Evolutionary conservation across 2,113 vertebrate genomes (phyloP), one percentile per base, ranked within the genome.

Genomic region (Struthidea cinerea): DNA sequence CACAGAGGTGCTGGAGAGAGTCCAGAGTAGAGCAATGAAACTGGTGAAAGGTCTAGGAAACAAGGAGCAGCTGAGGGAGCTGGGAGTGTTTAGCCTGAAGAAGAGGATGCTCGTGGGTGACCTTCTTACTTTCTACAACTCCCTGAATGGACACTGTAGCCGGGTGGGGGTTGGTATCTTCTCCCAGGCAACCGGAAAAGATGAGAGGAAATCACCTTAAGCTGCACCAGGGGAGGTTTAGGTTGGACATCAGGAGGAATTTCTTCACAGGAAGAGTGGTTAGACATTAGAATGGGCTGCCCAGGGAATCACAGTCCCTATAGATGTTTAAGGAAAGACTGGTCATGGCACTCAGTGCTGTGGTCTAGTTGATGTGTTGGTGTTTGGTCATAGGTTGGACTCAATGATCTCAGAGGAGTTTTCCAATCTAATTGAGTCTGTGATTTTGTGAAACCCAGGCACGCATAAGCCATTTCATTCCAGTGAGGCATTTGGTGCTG

Each of bases 121-220:
- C 24, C 21, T 53, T 18, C 6, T 16, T 46, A 30, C 20, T 63
- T 35, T 44, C 18, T 56, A 12, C 20, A 24, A 3, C 16, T 71
- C 30, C 14, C 11, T 56, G 42, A 22, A 35, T 47, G 21, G 14
- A 49, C 17, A 7, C 3, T 20, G 8, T 19, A 35, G 21, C 32
- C 21, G 4, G 3, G 7, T 30, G 44, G 5, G 17, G 3, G 2
- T 64, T 0, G 0, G 3, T 41, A 14, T 56, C 49, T 55, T 71
- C 41, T 56, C 17, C 20, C 20, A 32, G 16, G 27, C 16, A 80
- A 8, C n/a, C 20, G 63, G 13, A 9, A 9, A 56, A n/a, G 24
- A 55, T 32, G 21, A 63, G 49, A 71, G 49, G 24, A 41, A 39
- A 44, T 24, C 3, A 2, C 28, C 23, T 21, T 14, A 47, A 35